Percentiles rank a stretch among this genome's conserved stretches.
Evolutionary conservation across 2,113 vertebrate species (phyloP).

Genomic region (Numenius arquata): DNA sequence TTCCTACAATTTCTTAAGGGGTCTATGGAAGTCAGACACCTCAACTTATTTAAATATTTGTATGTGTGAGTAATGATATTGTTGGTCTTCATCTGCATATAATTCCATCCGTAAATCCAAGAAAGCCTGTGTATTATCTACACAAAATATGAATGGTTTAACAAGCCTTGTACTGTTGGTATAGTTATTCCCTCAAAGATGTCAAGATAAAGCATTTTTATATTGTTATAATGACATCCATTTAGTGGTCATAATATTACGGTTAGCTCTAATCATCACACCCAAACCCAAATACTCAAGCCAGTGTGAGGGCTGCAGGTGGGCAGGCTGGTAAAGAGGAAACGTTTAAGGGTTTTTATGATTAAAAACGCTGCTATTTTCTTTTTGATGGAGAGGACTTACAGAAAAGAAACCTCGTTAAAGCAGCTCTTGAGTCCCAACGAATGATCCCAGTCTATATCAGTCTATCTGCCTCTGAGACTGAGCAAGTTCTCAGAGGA

Average conservation of each 20-base stretch:
- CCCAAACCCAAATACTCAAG: neutral
- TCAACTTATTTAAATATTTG: neutral
- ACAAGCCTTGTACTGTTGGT: too few relatives aligned
- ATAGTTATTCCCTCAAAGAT: neutral
- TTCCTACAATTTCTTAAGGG: neutral
- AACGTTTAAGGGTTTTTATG: neutral
- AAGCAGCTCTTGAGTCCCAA: neutral
- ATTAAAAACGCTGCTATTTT: neutral
- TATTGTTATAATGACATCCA: neutral
- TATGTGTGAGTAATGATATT: neutral
- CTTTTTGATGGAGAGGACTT: neutral
- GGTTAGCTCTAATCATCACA: neutral
- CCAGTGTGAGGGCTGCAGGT: neutral
- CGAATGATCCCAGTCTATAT: neutral
- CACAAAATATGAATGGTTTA: neutral
- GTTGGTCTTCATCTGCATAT: neutral
- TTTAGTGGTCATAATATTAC: neutral
- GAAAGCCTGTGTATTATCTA: neutral
- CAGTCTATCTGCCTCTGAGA: constrained; percentile 14
- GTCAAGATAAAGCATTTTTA: neutral
- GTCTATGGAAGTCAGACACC: neutral
- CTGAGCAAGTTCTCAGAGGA: constrained; percentile 44
- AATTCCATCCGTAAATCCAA: neutral
- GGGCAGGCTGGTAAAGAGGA: neutral
- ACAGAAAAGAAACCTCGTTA: neutral